phyloP scores from a whole-genome alignment of 2,797 vertebrate genomes.

The Heliangelus exortis region DNA sequence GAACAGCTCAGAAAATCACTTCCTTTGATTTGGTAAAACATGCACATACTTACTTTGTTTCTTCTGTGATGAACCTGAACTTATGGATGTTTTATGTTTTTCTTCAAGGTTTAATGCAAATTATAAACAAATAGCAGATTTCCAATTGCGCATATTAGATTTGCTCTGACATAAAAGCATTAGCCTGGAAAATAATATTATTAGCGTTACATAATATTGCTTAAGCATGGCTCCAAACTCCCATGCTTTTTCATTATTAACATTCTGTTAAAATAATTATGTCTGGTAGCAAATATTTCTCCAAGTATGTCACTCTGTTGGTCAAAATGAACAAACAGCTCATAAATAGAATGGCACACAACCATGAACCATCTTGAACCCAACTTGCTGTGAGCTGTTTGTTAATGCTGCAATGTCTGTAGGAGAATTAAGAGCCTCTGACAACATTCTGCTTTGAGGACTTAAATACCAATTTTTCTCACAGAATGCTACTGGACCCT shows the following conservation, averaged over 20 bases:
- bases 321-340: neutral
- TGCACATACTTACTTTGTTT: neutral
- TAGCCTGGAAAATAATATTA: conserved; percentile 14
- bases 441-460: neutral
- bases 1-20: neutral
- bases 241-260: conserved; percentile 16
- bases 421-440: conserved; percentile 19
- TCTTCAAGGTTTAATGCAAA: neutral
- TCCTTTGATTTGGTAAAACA: neutral
- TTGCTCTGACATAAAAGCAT: neutral
- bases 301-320: neutral
- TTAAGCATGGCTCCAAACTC: neutral
- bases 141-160: neutral
- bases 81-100: neutral
- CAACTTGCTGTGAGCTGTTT: neutral
- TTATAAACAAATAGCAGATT: conserved; percentile 3
- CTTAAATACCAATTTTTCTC: conserved; percentile 31
- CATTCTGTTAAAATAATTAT: neutral
- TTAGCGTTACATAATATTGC: neutral
- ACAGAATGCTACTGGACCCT: neutral
- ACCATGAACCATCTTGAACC: neutral
- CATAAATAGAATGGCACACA: neutral
- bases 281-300: neutral
- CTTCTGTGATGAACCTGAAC: neutral
- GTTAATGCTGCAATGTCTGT: neutral